A percentile compares a stretch with the other conserved stretches of the same genome.
Evolutionary conservation across 2,797 vertebrate species (phyloP).

Genomic region (Bovichtus variegatus): DNA sequence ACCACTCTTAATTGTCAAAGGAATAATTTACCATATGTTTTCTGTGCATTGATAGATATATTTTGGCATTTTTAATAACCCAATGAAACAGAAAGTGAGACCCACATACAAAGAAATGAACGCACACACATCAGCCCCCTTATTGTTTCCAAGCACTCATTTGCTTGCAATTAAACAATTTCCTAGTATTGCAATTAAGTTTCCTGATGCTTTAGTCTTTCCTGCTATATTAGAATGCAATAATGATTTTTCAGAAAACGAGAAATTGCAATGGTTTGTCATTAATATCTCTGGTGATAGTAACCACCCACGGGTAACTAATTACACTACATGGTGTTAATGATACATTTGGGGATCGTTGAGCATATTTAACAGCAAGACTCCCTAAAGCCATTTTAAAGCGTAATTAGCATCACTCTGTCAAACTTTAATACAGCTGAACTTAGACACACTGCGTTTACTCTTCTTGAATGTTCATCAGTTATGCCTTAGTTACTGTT

Average conservation of each 20-base stretch:
- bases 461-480: slow-evolving; percentile 12
- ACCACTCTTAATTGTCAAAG: not conserved
- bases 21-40: slow-evolving; percentile 36
- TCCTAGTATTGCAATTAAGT: slow-evolving; percentile 24
- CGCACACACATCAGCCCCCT: not conserved
- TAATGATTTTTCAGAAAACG: slow-evolving; percentile 37
- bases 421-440: slow-evolving; percentile 37
- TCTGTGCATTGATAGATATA: not conserved
- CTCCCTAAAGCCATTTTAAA: slow-evolving; percentile 41
- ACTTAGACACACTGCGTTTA: slow-evolving; percentile 31
- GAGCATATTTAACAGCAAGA: slow-evolving; percentile 42
- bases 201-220: slow-evolving; percentile 17
- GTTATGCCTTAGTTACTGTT: not conserved
- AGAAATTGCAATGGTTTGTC: slow-evolving; percentile 17
- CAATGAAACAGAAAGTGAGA: slow-evolving; percentile 25
- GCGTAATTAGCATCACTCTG: slow-evolving; percentile 40
- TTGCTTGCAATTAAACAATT: slow-evolving; percentile 28
- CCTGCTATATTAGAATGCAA: slow-evolving; percentile 41
- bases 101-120: not conserved
- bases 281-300: slow-evolving; percentile 30
- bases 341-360: slow-evolving; percentile 41
- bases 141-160: slow-evolving; percentile 9
- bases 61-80: slow-evolving; percentile 12
- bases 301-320: slow-evolving; percentile 34
- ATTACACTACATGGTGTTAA: slow-evolving; percentile 55